phyloP scores from a whole-genome alignment of 2,888 invertebrate genomes.

The Aproaerema taeniolella region DNA sequence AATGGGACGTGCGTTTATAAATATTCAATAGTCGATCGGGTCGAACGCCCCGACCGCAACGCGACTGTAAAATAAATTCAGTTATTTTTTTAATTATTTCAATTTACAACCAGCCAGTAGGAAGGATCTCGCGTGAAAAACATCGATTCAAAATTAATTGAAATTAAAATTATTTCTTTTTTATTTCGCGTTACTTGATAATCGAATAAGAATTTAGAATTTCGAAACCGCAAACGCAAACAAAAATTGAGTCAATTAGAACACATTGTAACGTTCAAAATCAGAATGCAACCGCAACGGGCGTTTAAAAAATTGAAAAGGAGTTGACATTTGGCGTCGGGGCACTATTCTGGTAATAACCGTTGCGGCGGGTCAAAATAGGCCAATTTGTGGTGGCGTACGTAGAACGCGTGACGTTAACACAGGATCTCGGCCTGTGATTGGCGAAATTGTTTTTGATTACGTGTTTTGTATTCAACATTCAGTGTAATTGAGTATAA shows the following conservation, averaged over 20 bases:
- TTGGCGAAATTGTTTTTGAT: constrained; percentile 57
- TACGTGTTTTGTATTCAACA: constrained; percentile 48
- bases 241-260: constrained; percentile 37
- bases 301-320: constrained; percentile 30
- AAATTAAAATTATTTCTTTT: no score
- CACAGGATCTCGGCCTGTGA: constrained; percentile 52
- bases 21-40: constrained; percentile 53
- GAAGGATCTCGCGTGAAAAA: no score
- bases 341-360: constrained; percentile 31
- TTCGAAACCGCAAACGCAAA: constrained; percentile 19
- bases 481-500: constrained; percentile 38
- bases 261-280: constrained; percentile 48
- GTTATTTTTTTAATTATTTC: constrained; percentile 2
- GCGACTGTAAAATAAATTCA: constrained; percentile 12
- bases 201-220: constrained; percentile 1
- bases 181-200: no score
- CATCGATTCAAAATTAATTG: no score
- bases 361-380: constrained; percentile 42
- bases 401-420: constrained; percentile 48
- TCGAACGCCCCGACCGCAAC: constrained; percentile 14
- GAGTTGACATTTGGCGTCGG: constrained; percentile 48
- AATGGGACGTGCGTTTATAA: constrained; percentile 60
- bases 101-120: constrained; percentile 1
- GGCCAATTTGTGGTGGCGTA: constrained; percentile 45
- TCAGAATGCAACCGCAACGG: constrained; percentile 32